Conservation (phyloP, 2,113 vertebrate species). For the Xiphorhynchus elegans region DNA sequence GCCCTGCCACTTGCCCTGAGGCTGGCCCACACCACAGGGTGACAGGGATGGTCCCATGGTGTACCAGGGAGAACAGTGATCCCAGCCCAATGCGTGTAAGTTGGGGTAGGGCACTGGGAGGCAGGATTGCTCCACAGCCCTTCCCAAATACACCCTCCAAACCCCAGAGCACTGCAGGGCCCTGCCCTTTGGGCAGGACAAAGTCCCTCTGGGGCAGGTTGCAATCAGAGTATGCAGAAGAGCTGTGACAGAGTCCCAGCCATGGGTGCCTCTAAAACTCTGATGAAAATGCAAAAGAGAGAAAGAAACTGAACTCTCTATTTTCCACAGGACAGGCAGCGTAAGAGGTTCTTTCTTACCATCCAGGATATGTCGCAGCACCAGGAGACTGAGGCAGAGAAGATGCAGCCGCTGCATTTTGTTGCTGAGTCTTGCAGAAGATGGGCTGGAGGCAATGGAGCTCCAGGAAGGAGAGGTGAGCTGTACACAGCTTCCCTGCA, state of each 20-base stretch:
- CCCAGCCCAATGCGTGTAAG: neutral
- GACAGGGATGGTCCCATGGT: neutral
- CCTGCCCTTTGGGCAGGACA: neutral
- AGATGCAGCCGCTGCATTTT: neutral
- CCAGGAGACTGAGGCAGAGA: slow-evolving; percentile 16
- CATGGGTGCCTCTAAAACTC: neutral
- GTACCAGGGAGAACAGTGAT: fast-evolving
- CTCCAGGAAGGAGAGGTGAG: neutral
- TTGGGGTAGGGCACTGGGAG: neutral
- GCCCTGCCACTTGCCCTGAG: neutral
- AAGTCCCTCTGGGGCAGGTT: neutral
- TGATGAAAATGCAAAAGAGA: neutral
- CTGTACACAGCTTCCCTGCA: neutral
- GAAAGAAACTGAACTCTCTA: neutral
- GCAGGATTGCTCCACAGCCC: neutral
- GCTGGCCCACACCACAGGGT: neutral
- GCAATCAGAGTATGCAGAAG: neutral
- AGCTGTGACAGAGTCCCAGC: fast-evolving
- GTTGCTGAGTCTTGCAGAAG: neutral
- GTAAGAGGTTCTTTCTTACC: slow-evolving; percentile 3
- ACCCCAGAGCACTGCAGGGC: neutral
- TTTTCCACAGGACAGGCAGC: neutral
- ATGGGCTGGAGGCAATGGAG: neutral
- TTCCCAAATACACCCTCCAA: neutral
- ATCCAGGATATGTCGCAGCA: neutral